Evolutionary conservation across 2,797 vertebrate species (phyloP).

Genomic region (Neoniphon sammara): DNA sequence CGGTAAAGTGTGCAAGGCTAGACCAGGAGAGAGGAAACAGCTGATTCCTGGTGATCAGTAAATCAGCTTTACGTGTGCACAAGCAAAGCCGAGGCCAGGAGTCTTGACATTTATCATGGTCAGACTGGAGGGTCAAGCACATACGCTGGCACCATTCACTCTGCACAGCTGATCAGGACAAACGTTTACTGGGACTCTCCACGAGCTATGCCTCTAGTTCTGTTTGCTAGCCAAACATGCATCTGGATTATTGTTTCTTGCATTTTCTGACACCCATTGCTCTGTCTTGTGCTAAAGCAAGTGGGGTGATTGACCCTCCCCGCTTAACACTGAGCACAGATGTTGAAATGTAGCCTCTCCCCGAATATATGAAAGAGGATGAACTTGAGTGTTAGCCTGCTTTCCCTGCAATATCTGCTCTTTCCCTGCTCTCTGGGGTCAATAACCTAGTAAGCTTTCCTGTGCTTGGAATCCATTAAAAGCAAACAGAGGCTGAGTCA

Average conservation of each 20-base stretch:
- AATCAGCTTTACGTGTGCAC: neutral
- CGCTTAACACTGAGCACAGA: constrained; percentile 16
- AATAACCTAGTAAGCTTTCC: constrained; percentile 33
- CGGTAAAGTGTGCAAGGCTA: neutral
- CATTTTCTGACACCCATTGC: neutral
- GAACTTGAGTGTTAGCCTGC: constrained; percentile 7
- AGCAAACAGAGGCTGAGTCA: constrained; percentile 13
- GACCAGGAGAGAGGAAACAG: constrained; percentile 7
- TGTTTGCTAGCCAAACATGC: neutral
- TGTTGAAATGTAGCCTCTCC: constrained; percentile 16
- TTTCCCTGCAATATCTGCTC: neutral
- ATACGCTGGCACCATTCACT: neutral
- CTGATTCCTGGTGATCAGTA: neutral
- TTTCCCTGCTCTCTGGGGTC: constrained; percentile 30
- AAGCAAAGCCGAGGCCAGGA: neutral
- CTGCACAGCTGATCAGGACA: neutral
- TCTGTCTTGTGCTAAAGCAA: neutral
- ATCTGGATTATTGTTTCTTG: neutral
- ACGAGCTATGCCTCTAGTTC: neutral
- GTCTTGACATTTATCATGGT: constrained; percentile 13
- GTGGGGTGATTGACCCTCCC: constrained; percentile 25
- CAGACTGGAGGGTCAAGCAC: constrained; percentile 14
- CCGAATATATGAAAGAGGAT: neutral
- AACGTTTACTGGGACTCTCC: neutral
- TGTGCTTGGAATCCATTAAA: constrained; percentile 42